phyloP scores from a whole-genome alignment of 2,888 invertebrate species.

The Nymphalis polychloros region DNA sequence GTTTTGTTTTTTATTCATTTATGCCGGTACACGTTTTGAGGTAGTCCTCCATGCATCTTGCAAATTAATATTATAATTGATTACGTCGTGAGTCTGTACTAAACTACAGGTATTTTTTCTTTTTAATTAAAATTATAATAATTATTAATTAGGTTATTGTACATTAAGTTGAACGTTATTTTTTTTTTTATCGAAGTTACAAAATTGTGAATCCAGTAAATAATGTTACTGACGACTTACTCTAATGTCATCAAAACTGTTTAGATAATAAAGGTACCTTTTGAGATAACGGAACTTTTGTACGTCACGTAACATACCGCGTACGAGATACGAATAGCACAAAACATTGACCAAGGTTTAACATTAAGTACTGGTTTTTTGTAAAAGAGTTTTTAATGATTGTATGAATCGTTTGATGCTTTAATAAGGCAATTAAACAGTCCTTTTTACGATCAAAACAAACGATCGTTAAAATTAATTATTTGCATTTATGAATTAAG shows the following conservation, averaged over 20 bases:
- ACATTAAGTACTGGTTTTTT: neutral
- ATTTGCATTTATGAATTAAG: neutral
- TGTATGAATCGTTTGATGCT: neutral
- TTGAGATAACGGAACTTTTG: neutral
- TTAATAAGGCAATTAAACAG: conserved; percentile 2
- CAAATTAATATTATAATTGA: neutral
- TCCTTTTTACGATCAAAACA: conserved; percentile 3
- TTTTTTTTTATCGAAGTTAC: no score
- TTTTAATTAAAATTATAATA: no score
- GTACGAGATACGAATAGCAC: neutral
- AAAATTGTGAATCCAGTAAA: no score
- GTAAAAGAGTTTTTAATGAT: neutral
- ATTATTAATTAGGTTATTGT: no score
- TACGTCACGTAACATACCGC: neutral
- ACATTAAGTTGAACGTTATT: no score
- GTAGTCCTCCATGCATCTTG: neutral
- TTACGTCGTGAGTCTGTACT: no score
- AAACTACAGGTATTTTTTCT: no score
- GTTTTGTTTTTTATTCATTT: neutral
- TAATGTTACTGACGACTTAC: no score
- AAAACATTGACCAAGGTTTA: conserved; percentile 8
- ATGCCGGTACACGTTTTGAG: neutral
- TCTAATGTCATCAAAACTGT: neutral
- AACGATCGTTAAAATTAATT: neutral
- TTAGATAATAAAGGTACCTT: neutral